These are phyloP conservation scores for Asarcornis scutulata DNA, from an alignment of 2,113 vertebrate species.

Conservation along the genomic window DNA sequence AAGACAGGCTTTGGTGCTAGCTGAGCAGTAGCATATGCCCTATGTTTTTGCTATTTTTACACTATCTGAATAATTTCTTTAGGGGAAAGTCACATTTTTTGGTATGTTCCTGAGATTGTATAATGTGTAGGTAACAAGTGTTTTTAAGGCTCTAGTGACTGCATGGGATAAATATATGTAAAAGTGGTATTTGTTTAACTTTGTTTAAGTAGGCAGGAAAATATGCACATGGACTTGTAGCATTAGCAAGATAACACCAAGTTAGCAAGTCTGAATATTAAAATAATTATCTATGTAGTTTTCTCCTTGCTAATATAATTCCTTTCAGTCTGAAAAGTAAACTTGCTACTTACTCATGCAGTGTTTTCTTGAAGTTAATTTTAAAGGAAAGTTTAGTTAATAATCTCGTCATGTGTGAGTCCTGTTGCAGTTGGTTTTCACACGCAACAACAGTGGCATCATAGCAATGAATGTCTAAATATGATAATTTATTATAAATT, in stretches of 20 bases:
- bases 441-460: rapidly evolving
- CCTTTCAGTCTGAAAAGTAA: not conserved
- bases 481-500: not conserved
- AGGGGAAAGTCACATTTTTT: not conserved
- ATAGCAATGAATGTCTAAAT: not conserved
- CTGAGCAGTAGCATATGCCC: not conserved
- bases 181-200: not conserved
- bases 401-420: not conserved
- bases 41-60: not conserved
- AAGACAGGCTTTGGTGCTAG: not conserved
- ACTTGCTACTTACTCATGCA: not conserved
- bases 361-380: not conserved
- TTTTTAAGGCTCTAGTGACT: not conserved
- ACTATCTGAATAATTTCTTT: not conserved
- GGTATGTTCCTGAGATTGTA: not conserved
- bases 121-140: not conserved
- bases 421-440: not conserved
- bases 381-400: not conserved
- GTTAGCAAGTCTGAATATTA: not conserved
- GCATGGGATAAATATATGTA: not conserved
- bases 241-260: not conserved
- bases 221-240: not conserved
- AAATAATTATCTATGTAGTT: not conserved
- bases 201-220: not conserved
- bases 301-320: not conserved